Evolutionary conservation across 2,797 vertebrate species (phyloP).

Genomic region (Pteronotus mesoamericanus): DNA sequence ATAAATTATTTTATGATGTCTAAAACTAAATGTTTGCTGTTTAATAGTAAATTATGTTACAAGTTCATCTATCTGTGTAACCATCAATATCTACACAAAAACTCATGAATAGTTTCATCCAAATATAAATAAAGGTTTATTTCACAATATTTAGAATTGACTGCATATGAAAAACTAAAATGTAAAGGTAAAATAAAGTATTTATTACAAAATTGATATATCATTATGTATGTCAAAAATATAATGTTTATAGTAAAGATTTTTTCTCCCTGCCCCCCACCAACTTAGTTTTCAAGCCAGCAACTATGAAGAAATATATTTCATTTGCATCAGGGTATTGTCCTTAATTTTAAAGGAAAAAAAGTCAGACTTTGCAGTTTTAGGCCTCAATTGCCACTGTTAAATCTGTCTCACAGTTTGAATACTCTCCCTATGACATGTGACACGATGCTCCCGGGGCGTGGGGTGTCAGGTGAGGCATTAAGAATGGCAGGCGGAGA

Average conservation of each 20-base stretch:
- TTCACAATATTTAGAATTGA: neutral
- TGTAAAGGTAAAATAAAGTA: neutral
- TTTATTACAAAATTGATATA: neutral
- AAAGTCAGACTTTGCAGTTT: neutral
- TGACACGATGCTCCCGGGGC: neutral
- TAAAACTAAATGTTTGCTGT: neutral
- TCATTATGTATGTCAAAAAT: neutral
- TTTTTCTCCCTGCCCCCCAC: neutral
- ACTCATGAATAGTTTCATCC: neutral
- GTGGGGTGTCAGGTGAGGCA: neutral
- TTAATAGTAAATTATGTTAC: neutral
- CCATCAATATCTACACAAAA: neutral
- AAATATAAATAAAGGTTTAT: neutral
- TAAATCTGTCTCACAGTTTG: neutral
- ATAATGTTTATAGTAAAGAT: neutral
- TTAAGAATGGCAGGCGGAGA: neutral
- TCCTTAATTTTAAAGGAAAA: neutral
- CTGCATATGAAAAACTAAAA: neutral
- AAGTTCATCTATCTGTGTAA: neutral
- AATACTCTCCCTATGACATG: neutral
- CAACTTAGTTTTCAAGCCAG: neutral
- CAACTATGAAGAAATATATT: neutral
- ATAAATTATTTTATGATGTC: neutral
- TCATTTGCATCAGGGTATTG: neutral
- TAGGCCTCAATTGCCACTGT: neutral